phyloP scores from a whole-genome alignment of 2,888 invertebrate species.

The Alloplasta piceator region DNA sequence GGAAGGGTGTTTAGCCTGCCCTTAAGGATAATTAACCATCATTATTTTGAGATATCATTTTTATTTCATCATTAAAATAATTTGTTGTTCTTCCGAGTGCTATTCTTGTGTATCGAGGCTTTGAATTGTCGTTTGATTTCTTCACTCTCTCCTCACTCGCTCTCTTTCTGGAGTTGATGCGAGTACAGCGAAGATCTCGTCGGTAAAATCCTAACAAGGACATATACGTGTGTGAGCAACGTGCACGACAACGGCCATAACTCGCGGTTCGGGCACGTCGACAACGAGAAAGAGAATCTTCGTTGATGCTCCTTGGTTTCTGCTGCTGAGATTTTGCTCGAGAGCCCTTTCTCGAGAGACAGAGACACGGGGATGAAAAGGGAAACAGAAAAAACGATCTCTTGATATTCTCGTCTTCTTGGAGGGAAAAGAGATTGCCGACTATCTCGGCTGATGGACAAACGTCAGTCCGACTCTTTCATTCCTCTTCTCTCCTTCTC shows the following conservation, averaged over 20 bases:
- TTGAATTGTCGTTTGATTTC: conserved; percentile 40
- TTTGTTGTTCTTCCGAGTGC: not conserved
- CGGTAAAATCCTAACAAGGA: conserved; percentile 67
- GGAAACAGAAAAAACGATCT: conserved; percentile 70
- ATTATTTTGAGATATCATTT: too few species aligned
- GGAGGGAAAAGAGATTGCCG: conserved; percentile 25
- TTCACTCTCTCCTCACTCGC: conserved; percentile 23
- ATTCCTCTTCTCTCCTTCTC: conserved; percentile 32
- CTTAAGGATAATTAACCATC: too few species aligned
- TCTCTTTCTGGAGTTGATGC: conserved; percentile 39
- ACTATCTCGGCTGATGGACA: conserved; percentile 69
- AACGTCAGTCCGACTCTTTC: conserved; percentile 66
- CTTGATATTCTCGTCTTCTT: conserved; percentile 77
- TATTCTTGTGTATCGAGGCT: conserved; percentile 28
- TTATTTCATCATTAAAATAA: not conserved
- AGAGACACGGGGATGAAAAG: conserved; percentile 64
- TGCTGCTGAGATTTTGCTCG: conserved; percentile 29
- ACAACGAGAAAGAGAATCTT: conserved; percentile 63
- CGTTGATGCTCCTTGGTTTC: conserved; percentile 28
- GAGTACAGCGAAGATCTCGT: conserved; percentile 27
- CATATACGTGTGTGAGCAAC: conserved; percentile 66
- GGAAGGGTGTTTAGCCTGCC: too few species aligned
- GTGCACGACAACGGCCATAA: conserved; percentile 70
- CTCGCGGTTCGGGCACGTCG: conserved; percentile 72
- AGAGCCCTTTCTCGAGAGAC: conserved; percentile 41